These are phyloP conservation scores for Spea hammondii DNA, from an alignment of 2,797 vertebrate species.

Conservation along the genomic window DNA sequence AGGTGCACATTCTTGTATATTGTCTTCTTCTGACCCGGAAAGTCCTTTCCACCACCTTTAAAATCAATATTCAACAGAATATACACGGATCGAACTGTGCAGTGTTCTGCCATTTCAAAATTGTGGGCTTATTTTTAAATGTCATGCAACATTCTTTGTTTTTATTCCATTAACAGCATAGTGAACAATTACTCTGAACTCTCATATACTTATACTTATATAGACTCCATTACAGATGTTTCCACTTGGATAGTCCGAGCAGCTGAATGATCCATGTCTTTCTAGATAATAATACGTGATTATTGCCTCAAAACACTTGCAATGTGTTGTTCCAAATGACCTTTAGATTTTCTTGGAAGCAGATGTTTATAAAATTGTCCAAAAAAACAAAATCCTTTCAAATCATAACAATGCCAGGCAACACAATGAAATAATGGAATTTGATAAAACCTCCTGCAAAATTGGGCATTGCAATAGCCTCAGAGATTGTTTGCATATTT, in stretches of 20 bases:
- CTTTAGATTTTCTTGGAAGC: constrained; percentile 46
- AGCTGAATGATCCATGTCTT: constrained; percentile 23
- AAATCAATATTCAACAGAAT: constrained; percentile 2
- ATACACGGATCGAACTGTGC: background rate
- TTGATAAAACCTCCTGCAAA: constrained; percentile 12
- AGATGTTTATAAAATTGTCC: constrained; percentile 36
- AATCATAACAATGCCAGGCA: constrained; percentile 18
- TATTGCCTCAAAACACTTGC: constrained; percentile 33
- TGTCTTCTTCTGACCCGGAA: background rate
- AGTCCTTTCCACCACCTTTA: background rate
- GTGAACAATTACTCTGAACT: constrained; percentile 30
- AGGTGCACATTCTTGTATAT: background rate
- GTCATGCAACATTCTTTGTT: background rate
- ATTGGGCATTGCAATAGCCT: constrained; percentile 33
- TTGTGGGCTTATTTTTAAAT: background rate
- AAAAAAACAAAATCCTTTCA: constrained; percentile 20
- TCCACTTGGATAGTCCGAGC: constrained; percentile 42
- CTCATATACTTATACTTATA: constrained; percentile 11
- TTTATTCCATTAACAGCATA: constrained; percentile 10
- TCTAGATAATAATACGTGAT: constrained; percentile 43
- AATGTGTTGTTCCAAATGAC: constrained; percentile 42
- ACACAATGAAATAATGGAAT: constrained; percentile 16
- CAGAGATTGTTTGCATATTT: too few species aligned
- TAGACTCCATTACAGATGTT: constrained; percentile 48
- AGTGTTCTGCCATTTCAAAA: background rate